These are phyloP conservation scores for Polylopha cassiicola DNA, from an alignment of 2,888 invertebrate species.

Conservation along the genomic window DNA sequence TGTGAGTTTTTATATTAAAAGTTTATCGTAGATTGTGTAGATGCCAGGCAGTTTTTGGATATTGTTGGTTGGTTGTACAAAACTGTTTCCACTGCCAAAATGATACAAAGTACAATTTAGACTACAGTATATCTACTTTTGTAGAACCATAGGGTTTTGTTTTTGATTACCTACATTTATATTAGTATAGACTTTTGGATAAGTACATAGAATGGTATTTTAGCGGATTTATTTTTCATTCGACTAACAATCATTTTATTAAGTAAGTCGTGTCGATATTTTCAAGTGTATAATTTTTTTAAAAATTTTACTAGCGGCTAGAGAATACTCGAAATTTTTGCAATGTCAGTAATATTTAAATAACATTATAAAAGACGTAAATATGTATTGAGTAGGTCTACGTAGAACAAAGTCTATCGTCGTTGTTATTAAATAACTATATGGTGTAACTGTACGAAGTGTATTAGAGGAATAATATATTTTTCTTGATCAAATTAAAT, in stretches of 20 bases:
- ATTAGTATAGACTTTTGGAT: conserved; percentile 34
- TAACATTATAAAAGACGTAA: conserved; percentile 48
- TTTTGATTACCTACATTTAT: conserved; percentile 32
- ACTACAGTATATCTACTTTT: conserved; percentile 36
- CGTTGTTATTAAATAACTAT: conserved; percentile 56
- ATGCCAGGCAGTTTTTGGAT: conserved; percentile 37
- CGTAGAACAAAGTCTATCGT: conserved; percentile 41
- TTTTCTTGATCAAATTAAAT: conserved; percentile 56
- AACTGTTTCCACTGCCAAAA: conserved; percentile 64
- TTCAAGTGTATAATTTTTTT: no score
- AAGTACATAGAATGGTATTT: conserved; percentile 22
- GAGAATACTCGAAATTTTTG: conserved; percentile 21
- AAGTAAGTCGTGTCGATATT: no score
- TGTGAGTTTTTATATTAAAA: conserved; percentile 41
- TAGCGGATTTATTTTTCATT: conserved; percentile 10
- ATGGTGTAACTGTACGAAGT: conserved; percentile 51
- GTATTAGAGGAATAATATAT: conserved; percentile 48
- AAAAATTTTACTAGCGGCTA: conserved; percentile 17
- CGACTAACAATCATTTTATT: no score
- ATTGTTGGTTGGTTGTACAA: conserved; percentile 34
- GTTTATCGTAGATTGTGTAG: conserved; percentile 41
- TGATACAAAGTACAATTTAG: conserved; percentile 60
- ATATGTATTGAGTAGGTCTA: conserved; percentile 29
- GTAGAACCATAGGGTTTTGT: conserved; percentile 35
- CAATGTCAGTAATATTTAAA: conserved; percentile 24